These are phyloP conservation scores for Syritta pipiens DNA, from an alignment of 2,888 invertebrate genomes.

Conservation along the genomic window DNA sequence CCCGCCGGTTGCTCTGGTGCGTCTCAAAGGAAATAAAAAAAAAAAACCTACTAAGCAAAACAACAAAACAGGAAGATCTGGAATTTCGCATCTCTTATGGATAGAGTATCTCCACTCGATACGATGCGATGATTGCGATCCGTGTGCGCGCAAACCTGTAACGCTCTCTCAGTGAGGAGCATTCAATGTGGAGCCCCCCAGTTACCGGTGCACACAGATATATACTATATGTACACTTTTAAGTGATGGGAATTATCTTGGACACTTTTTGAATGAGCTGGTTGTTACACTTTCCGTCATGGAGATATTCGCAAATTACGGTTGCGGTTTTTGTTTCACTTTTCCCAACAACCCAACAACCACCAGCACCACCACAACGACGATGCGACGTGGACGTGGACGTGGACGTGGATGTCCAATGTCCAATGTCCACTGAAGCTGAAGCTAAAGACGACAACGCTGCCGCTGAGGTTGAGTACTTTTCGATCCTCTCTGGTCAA, in stretches of 20 bases:
- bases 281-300: slow-evolving; percentile 70
- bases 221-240: slow-evolving; percentile 55
- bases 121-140: slow-evolving; percentile 63
- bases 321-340: slow-evolving; percentile 68
- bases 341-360: slow-evolving; percentile 62
- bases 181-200: slow-evolving; percentile 41
- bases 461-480: slow-evolving; percentile 17
- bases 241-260: slow-evolving; percentile 70
- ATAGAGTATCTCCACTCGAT: slow-evolving; percentile 64
- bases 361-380: too few relatives aligned
- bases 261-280: slow-evolving; percentile 70
- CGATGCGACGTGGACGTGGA: neutral
- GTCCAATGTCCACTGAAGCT: neutral
- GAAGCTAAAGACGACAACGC: neutral
- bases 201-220: slow-evolving; percentile 26
- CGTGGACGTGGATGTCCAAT: neutral
- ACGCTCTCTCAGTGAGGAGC: slow-evolving; percentile 40
- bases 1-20: slow-evolving; percentile 40
- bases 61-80: slow-evolving; percentile 68
- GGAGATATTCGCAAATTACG: slow-evolving; percentile 69
- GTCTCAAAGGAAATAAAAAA: slow-evolving; percentile 33
- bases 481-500: slow-evolving; percentile 52
- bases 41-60: slow-evolving; percentile 15
- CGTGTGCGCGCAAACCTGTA: slow-evolving; percentile 60
- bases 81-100: slow-evolving; percentile 68